Conservation (phyloP, 2,888 invertebrate genomes). For the Nephrotoma flavescens region DNA sequence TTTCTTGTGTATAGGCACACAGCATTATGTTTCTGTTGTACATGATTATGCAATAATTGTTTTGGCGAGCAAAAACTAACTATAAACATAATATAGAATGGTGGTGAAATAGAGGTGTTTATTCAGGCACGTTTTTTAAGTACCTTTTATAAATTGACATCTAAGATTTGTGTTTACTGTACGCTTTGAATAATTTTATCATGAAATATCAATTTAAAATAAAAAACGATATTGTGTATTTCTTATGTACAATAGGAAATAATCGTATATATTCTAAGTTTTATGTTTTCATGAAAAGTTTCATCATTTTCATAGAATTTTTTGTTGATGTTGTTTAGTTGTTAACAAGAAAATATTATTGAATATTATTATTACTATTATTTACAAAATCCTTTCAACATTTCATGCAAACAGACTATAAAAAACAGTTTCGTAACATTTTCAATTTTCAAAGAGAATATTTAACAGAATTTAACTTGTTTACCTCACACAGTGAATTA, state of each 20-base stretch:
- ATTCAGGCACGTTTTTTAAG: neutral
- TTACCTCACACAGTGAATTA: neutral
- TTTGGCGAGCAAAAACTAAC: neutral
- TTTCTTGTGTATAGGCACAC: neutral
- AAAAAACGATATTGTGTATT: neutral
- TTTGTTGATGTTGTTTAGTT: neutral
- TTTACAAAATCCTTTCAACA: neutral
- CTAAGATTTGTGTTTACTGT: neutral
- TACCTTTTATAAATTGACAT: neutral
- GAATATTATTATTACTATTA: neutral
- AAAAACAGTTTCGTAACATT: neutral
- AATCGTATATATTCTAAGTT: neutral
- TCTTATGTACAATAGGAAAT: neutral
- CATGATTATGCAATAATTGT: neutral
- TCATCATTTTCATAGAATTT: neutral
- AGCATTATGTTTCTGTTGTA: neutral
- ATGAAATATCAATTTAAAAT: neutral
- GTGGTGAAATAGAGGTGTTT: neutral
- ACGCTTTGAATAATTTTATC: neutral
- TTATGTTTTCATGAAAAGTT: neutral
- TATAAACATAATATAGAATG: neutral
- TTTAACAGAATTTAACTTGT: neutral
- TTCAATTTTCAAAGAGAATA: neutral
- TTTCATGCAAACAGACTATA: neutral
- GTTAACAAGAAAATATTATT: neutral